Percentiles rank a stretch among this genome's conserved stretches.
Evolutionary conservation across 2,113 vertebrate species (phyloP).

Genomic region (Campylorhamphus procurvoides): DNA sequence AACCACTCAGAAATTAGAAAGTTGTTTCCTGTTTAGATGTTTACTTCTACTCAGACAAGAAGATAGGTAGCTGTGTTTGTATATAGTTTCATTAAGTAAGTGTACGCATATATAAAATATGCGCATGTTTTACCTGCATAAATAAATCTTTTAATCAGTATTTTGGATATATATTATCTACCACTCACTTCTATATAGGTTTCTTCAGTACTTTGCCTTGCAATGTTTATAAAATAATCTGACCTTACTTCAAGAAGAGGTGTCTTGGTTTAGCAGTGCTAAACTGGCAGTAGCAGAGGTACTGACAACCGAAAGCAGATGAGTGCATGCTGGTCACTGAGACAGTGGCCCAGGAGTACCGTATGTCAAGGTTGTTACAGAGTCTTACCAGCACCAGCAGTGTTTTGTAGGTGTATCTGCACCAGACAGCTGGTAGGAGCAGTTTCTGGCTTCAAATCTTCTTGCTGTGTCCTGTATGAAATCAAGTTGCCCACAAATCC

Average conservation of each 20-base stretch:
- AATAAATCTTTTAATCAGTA: neutral
- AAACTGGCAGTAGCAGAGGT: neutral
- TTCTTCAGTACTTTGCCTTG: neutral
- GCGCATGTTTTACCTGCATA: neutral
- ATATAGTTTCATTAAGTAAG: neutral
- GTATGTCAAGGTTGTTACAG: neutral
- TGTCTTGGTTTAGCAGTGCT: neutral
- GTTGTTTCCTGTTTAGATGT: neutral
- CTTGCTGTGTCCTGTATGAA: neutral
- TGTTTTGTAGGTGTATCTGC: neutral
- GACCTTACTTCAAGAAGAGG: neutral
- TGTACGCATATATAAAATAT: neutral
- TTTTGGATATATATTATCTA: neutral
- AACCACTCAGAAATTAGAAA: neutral
- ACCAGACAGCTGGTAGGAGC: neutral
- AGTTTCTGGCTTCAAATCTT: neutral
- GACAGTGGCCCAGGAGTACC: neutral
- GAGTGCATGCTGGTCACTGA: neutral
- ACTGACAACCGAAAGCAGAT: neutral
- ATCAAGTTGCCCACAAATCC: neutral
- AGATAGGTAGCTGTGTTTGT: neutral
- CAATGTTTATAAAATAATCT: neutral
- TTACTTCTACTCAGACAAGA: neutral
- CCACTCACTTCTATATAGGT: neutral
- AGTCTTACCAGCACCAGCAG: neutral